Evolutionary conservation across 2,888 invertebrate species (phyloP).

Genomic region (Andrena trimmerana): DNA sequence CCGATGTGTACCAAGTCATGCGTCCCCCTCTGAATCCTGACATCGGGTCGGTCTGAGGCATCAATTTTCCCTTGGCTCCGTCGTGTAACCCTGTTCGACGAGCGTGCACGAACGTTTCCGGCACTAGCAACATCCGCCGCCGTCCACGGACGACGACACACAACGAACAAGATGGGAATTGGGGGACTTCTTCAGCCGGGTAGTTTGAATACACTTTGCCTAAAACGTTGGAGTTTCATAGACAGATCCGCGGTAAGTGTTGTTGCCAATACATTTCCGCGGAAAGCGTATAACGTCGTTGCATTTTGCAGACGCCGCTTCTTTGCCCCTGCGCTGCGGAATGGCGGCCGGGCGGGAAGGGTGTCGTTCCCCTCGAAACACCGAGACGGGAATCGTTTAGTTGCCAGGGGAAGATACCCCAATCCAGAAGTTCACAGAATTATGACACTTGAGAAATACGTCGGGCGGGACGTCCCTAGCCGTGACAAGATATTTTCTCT

Average conservation of each 20-base stretch:
- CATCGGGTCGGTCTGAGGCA: constrained; percentile 63
- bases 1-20: constrained; percentile 36
- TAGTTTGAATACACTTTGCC: constrained; percentile 72
- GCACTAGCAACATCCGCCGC: constrained; percentile 64
- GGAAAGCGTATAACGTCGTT: constrained; percentile 32
- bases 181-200: constrained; percentile 64
- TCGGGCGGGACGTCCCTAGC: background rate
- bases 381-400: constrained; percentile 23
- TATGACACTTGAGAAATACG: background rate
- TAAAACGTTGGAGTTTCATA: constrained; percentile 66
- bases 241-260: constrained; percentile 62
- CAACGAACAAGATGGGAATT: constrained; percentile 68
- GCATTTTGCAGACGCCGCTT: constrained; percentile 54
- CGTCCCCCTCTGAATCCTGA: constrained; percentile 52
- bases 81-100: constrained; percentile 68
- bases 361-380: constrained; percentile 1
- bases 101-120: constrained; percentile 65
- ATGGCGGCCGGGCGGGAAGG: constrained; percentile 1
- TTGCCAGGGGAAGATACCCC: background rate
- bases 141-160: constrained; percentile 63
- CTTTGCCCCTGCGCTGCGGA: background rate
- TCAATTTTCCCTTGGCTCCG: constrained; percentile 69
- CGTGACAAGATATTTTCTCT: background rate
- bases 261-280: constrained; percentile 47
- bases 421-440: background rate